Base-by-base conservation (phyloP, 1,140 invertebrate species). In the Lordiphosa clarofinis region DNA sequence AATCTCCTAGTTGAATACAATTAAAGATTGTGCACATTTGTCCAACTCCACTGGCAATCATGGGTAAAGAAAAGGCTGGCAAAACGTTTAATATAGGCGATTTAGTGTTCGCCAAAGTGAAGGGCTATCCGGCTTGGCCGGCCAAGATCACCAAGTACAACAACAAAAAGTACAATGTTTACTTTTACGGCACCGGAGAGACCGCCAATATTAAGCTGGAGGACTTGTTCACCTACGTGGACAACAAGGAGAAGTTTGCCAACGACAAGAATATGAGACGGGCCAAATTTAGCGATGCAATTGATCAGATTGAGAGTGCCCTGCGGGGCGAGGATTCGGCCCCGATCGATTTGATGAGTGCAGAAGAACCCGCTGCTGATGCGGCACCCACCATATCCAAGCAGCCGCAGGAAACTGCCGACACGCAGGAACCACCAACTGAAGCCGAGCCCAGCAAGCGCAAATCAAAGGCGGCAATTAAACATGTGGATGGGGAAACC, bases 41-140 rank as follows among this genome's bases (percentile, higher is more conserved):
- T 21, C 12, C 8, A 21, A 11, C 12, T 10, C 4, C 12, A 33
- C 28, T 38, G 9, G 1, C 3, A n/a, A 50, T 9, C 31, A 93
- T 93, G 92, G 93, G 92, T 66, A 94, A 94, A 89, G 93, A 94
- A 88, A 90, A 91, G 24, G 44, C 60, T 10, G 69, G 55, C 8
- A 93, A 92, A 87, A 92, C 92, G 71, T 97, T 94, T 88, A 93
- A 92, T 76, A 90, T 93, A 38, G 96, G 95, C 13, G 96, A 97
- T 89, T 95, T 96, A 88, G 95, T 98, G 54, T 98, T 98, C 89
- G 96, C 96, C 19, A 98, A 99, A 92, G 95, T 98, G 46, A 96
- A 97, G 90, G 97, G 97, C 68, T 98, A 97, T 90, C 97, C 97
- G 65, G 94, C 96, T 73, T 99, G 97, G 97, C 97, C 97, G 64